Percentiles rank a stretch among this genome's conserved stretches.
Conservation (phyloP, 2,113 vertebrate species). For the Puffinus mauretanicus region DNA sequence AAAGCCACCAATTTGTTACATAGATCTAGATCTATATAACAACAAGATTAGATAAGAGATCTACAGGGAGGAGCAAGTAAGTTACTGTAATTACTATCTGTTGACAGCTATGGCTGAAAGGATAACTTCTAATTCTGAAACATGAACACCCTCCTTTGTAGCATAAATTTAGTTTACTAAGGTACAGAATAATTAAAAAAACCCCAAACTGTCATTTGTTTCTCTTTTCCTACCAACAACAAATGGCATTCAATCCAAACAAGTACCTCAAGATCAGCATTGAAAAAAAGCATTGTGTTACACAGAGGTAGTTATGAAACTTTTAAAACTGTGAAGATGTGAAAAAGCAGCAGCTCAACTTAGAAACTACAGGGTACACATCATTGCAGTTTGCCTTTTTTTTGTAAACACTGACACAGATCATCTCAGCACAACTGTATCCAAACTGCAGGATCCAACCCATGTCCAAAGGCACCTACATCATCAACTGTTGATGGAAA, state of each 20-base stretch:
- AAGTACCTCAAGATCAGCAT: not conserved
- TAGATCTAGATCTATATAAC: not conserved
- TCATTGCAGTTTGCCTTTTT: not conserved
- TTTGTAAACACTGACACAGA: not conserved
- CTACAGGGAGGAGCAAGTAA: not conserved
- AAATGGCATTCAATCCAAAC: not conserved
- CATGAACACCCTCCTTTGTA: not conserved
- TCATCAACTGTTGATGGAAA: not conserved
- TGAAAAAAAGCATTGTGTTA: not conserved
- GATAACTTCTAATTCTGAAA: not conserved
- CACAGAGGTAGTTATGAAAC: not conserved
- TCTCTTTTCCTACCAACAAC: not conserved
- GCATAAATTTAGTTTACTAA: not conserved
- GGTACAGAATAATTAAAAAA: not conserved
- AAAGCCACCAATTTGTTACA: not conserved
- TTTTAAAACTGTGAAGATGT: not conserved
- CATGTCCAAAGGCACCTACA: rapidly evolving
- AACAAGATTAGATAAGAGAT: not conserved
- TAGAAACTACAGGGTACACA: too few relatives aligned
- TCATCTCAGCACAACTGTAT: not conserved
- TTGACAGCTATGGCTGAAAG: not conserved
- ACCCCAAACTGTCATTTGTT: not conserved
- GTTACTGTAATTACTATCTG: not conserved
- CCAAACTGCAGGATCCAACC: not conserved
- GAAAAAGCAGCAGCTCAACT: not conserved